Conservation (phyloP, 2,888 invertebrate species). For the Sarcophaga rosellei region DNA sequence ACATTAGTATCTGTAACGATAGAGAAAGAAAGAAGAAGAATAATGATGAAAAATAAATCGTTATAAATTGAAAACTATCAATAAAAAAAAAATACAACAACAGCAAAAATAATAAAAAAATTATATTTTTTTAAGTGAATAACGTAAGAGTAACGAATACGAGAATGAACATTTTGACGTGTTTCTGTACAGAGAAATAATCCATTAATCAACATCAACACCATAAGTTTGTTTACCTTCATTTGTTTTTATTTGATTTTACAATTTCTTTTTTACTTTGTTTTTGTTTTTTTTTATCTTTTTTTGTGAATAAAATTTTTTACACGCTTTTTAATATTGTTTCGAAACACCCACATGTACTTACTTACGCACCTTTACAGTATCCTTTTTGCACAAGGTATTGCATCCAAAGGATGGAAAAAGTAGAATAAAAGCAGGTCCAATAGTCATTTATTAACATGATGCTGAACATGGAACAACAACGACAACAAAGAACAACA, state of each 20-base stretch:
- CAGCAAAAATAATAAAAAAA: too few species aligned
- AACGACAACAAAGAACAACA: background rate
- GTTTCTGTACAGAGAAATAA: background rate
- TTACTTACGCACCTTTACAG: background rate
- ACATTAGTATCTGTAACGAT: constrained; percentile 64
- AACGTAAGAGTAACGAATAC: constrained; percentile 11
- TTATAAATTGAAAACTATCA: constrained; percentile 33
- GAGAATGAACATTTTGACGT: constrained; percentile 14
- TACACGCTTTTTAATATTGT: constrained; percentile 20
- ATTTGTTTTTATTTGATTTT: background rate
- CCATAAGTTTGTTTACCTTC: constrained; percentile 23
- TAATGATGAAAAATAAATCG: background rate
- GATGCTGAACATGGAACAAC: background rate
- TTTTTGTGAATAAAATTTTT: background rate
- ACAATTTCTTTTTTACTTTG: too few species aligned
- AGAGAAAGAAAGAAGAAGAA: constrained; percentile 7
- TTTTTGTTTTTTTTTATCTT: too few species aligned
- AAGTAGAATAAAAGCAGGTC: background rate
- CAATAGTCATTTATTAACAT: background rate
- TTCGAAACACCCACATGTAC: background rate
- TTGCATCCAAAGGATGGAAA: background rate
- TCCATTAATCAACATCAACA: constrained; percentile 63
- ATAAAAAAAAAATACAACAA: constrained; percentile 5
- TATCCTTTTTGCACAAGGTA: too few species aligned
- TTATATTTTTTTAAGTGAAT: background rate